phyloP scores from a whole-genome alignment of 1,140 invertebrate species.

The Dreissena polymorpha region DNA sequence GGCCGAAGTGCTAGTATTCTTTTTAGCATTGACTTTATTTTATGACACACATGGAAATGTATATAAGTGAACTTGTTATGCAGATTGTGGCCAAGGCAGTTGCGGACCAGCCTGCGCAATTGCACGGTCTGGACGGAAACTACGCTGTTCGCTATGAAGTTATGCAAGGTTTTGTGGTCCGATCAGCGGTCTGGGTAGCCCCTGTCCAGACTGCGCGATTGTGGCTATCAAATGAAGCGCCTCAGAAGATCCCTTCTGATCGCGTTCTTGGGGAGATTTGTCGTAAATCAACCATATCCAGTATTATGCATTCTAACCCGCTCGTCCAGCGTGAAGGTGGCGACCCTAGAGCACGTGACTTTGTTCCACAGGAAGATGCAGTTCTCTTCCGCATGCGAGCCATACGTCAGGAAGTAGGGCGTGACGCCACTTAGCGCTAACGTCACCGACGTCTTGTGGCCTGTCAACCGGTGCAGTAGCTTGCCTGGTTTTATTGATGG shows the following conservation, averaged over 20 bases:
- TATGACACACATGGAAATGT: too few species aligned
- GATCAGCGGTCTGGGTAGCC: too few species aligned
- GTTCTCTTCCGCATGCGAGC: conserved; percentile 8
- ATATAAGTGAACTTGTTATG: too few species aligned
- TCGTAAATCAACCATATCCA: background rate
- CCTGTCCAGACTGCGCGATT: too few species aligned
- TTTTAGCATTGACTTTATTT: too few species aligned
- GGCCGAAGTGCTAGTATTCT: too few species aligned
- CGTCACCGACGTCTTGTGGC: conserved; percentile 18
- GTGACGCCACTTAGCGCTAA: background rate
- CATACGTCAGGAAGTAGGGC: conserved; percentile 27
- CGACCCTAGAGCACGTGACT: conserved; percentile 3
- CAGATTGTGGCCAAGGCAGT: too few species aligned
- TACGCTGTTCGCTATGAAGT: background rate
- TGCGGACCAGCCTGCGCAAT: too few species aligned
- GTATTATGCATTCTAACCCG: background rate
- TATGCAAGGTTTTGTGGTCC: too few species aligned
- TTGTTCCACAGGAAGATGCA: conserved; percentile 33
- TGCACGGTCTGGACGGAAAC: background rate
- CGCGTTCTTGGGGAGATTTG: background rate
- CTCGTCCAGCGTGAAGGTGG: conserved; percentile 9
- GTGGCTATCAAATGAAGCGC: background rate
- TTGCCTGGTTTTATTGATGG: conserved; percentile 11
- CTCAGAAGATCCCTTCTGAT: background rate
- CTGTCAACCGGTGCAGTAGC: conserved; percentile 10